These are phyloP conservation scores for Crenichthys baileyi DNA, from an alignment of 2,797 vertebrate genomes.

Conservation along the genomic window DNA sequence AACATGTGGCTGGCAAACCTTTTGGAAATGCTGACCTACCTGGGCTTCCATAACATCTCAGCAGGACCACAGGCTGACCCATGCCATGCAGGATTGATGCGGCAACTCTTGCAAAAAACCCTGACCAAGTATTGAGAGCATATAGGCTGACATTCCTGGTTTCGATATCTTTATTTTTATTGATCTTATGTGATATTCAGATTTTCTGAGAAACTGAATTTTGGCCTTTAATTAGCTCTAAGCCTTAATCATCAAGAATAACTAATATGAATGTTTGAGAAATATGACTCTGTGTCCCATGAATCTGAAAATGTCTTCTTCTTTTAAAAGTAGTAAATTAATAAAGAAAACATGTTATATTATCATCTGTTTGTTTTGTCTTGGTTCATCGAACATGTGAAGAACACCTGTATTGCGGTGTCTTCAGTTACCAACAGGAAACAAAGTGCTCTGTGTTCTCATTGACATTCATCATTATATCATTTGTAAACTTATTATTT, in stretches of 20 bases:
- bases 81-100: no score
- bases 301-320: not conserved
- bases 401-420: not conserved
- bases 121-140: no score
- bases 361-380: not conserved
- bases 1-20: no score
- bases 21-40: no score
- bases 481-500: conserved; percentile 37
- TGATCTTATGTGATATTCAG: not conserved
- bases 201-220: not conserved
- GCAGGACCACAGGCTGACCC: no score
- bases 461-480: conserved; percentile 34
- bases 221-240: not conserved
- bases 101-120: no score
- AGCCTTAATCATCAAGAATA: not conserved
- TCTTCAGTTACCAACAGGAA: conserved; percentile 16
- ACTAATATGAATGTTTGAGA: not conserved
- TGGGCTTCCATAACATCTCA: no score
- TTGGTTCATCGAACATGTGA: not conserved
- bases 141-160: no score
- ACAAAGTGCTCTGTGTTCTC: conserved; percentile 13
- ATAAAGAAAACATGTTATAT: conserved; percentile 1
- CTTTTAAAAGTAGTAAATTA: not conserved
- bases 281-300: not conserved
- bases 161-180: no score